These are phyloP conservation scores for Zalophus californianus DNA, from an alignment of 2,797 vertebrate genomes.

Conservation along the genomic window DNA sequence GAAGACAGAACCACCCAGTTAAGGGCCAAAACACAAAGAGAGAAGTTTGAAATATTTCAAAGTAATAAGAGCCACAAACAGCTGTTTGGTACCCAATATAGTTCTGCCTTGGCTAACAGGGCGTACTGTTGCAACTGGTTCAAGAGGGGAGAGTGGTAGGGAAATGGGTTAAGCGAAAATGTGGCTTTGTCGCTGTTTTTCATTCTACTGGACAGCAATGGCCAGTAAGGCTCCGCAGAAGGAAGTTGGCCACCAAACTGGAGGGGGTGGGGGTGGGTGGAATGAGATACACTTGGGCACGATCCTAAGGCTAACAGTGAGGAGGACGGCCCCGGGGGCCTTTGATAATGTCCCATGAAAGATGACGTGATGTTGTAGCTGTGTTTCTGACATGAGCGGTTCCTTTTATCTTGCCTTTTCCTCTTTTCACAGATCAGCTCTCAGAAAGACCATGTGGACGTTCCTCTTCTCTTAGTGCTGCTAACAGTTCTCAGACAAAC, in stretches of 20 bases:
- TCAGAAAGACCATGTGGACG: conserved; percentile 92
- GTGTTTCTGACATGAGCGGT: neutral
- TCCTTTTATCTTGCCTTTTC: conserved; percentile 65
- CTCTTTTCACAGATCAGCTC: conserved; percentile 89
- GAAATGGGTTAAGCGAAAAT: conserved; percentile 79
- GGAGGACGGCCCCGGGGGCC: neutral
- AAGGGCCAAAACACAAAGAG: conserved; percentile 66
- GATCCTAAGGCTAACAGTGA: neutral
- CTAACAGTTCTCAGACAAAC: conserved; percentile 86
- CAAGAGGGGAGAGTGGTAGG: conserved; percentile 67
- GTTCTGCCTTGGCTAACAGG: conserved; percentile 69
- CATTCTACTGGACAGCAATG: conserved; percentile 78
- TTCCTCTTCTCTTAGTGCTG: conserved; percentile 89
- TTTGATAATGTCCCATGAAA: conserved; percentile 10
- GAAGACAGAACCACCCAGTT: conserved; percentile 59
- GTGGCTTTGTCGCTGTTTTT: conserved; percentile 77
- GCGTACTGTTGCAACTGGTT: conserved; percentile 61
- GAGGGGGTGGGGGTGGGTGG: neutral
- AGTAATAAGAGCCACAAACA: conserved; percentile 82
- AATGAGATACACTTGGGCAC: neutral
- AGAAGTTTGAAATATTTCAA: conserved; percentile 82
- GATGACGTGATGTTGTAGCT: neutral
- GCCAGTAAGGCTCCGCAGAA: conserved; percentile 74
- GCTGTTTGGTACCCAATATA: conserved; percentile 80
- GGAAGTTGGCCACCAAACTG: neutral